A percentile compares a stretch with the other conserved stretches of the same genome.
These are phyloP conservation scores for Phocoena phocoena DNA, from an alignment of 2,113 vertebrate genomes.

Conservation along the genomic window DNA sequence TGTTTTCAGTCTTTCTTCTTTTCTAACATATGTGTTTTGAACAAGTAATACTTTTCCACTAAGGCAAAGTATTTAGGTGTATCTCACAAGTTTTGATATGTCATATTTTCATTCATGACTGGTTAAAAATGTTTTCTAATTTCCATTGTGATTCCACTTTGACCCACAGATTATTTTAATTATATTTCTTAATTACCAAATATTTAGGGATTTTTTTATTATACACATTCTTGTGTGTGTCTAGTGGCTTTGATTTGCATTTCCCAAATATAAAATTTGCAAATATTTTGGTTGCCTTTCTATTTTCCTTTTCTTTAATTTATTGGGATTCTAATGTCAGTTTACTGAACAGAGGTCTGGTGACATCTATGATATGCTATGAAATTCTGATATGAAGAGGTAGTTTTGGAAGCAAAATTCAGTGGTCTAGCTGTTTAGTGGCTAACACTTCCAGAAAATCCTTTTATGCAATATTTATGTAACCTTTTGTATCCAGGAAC, in stretches of 20 bases:
- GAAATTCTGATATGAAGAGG: not conserved
- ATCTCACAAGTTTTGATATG: not conserved
- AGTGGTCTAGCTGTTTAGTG: not conserved
- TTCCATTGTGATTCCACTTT: not conserved
- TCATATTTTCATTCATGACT: not conserved
- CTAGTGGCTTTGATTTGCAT: not conserved
- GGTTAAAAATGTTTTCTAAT: not conserved
- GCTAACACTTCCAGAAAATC: not conserved
- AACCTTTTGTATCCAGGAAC: not conserved
- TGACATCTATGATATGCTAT: not conserved
- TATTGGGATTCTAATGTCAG: not conserved
- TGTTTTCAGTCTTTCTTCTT: not conserved
- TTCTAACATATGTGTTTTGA: not conserved
- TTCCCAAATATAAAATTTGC: not conserved
- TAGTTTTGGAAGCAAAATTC: conserved; percentile 2
- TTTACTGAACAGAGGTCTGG: not conserved
- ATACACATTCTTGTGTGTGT: not conserved
- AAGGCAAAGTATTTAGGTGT: not conserved
- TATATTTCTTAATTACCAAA: not conserved
- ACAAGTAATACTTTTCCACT: not conserved
- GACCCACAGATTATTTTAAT: not conserved
- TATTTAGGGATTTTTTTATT: not conserved
- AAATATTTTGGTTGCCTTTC: not conserved
- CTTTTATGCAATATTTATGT: not conserved
- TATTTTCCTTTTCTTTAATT: not conserved